Evolutionary conservation across 2,113 vertebrate genomes (phyloP), one percentile per base, ranked within the genome.

Genomic region (Macquaria australasica): DNA sequence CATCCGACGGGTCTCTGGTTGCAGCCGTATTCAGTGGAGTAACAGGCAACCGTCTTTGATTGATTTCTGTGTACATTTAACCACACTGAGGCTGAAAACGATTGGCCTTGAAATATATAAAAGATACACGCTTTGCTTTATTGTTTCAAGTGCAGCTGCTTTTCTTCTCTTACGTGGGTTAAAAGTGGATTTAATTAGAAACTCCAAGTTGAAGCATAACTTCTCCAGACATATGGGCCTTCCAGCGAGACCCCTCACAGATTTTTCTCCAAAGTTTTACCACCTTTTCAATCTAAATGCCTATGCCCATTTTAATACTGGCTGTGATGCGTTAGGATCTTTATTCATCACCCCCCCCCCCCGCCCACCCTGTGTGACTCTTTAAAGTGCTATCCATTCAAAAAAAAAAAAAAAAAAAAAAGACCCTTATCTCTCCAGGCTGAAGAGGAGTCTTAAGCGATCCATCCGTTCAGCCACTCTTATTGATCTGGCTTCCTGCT

Each of bases 401-500:
- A 51, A 84, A 43, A 23, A 31, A 67, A 31, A 31, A 31, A 3
- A 34, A 79, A 51, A 84, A 43, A 23, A 31, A 67, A 31, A 31
- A 31, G 34, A 34, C 81, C 68, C 81, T 88, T 69, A 83, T 91
- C 88, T 85, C 73, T 77, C 16, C 73, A 1, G 77, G 68, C 83
- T 80, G 83, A 88, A 68, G 83, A 89, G 67, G 77, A 82, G 34
- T 84, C 87, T 82, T 88, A 83, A 91, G 82, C 79, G 82, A 92
- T 80, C 80, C 84, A 72, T 88, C 84, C 34, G 69, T 71, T 89
- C 83, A 90, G 83, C 83, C 84, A 21, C 34, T 86, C 85, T 59
- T 91, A 93, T 90, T 90, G 90, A 93, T 91, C 90, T 53, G 72
- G 81, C 81, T 85, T 84, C 90, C 86, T 69, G 84, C 82, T 86